Base-by-base conservation (phyloP, 2,797 vertebrate species). In the Typhlichthys subterraneus region DNA sequence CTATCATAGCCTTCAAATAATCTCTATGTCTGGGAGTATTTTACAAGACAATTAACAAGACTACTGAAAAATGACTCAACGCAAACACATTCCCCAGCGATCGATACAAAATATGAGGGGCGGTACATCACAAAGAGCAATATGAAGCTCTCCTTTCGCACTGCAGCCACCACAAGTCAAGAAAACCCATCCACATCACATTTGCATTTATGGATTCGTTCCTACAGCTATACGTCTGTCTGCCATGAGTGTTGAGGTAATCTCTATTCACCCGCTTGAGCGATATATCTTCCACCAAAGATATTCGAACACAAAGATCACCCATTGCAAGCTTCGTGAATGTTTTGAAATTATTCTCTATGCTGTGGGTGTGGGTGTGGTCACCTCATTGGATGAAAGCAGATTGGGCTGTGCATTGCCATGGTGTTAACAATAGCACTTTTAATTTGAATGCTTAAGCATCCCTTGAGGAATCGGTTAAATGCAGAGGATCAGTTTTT, bases 171-270 rank as follows among this genome's bases (percentile, higher is more conserved):
- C 62, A 67, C 75, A 65, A 65, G 69, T 72, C 80, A 73, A 59
- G 75, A 62, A 58, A 63, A 50, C 53, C n/a, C 12, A 49, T 42
- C 15, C 4, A 49, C 29, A 48, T 49, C 55, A 8, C 31, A 84
- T 83, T 85, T 88, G 74, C 81, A 87, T 85, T 75, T 82, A 84
- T 88, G 29, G 84, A 86, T 87, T 87, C 82, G 59, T 71, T 79
- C 55, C 63, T 1, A 31, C 50, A 42, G 0, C 38, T 46, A 29
- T 62, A 60, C 53, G 4, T 75, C 65, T 58, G 45, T 67, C 59
- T 67, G 61, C 71, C 71, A 53, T 77, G 70, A 69, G 63, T 60
- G 76, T 1, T 14, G 64, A 59, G 63, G 11, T 67, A 57, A 13
- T 48, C 51, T 70, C 64, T 71, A 67, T 83, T 82, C 65, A 69